Conservation (phyloP, 2,797 vertebrate species). For the Trachops cirrhosus region DNA sequence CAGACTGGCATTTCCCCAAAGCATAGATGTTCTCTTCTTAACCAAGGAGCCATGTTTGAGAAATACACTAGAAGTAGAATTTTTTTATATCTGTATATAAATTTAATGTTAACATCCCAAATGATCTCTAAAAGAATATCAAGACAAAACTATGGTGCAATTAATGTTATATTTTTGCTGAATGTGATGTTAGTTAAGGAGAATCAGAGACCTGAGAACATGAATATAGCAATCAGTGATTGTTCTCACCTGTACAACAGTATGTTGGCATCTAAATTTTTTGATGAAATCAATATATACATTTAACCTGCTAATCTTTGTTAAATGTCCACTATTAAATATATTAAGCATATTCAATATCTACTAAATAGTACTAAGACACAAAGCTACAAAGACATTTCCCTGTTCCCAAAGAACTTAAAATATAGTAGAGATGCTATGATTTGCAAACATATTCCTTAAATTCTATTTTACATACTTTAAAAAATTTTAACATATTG, state of each 20-base stretch:
- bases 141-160: background rate
- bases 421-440: slow-evolving; percentile 8
- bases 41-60: background rate
- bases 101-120: background rate
- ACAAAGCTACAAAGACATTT: background rate
- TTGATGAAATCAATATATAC: background rate
- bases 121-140: background rate
- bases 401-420: background rate
- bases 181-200: background rate
- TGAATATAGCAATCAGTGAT: background rate
- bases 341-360: background rate
- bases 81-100: background rate
- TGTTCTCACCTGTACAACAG: background rate
- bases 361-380: background rate
- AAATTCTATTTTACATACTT: background rate
- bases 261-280: background rate
- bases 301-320: background rate
- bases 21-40: background rate
- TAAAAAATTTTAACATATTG: background rate
- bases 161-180: background rate
- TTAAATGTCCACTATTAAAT: slow-evolving; percentile 5
- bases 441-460: background rate
- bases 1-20: background rate
- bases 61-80: background rate
- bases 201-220: background rate